phyloP scores from a whole-genome alignment of 2,888 invertebrate species.

The Fragum sueziense region DNA sequence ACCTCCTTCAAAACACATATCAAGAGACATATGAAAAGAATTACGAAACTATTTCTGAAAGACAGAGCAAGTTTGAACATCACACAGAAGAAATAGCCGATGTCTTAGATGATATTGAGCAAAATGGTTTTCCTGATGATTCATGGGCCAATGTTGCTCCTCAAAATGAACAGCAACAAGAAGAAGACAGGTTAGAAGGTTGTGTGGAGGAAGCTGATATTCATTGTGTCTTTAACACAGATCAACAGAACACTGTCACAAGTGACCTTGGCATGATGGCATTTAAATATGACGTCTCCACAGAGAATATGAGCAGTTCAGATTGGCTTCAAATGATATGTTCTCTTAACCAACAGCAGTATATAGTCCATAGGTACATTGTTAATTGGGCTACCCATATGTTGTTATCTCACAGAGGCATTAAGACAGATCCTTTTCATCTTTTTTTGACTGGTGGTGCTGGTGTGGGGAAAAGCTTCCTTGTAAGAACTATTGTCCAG shows the following conservation, averaged over 20 bases:
- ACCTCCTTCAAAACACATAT: conserved; percentile 33
- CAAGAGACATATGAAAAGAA: too few relatives aligned
- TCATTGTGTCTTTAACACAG: conserved; percentile 17
- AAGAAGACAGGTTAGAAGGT: conserved; percentile 40
- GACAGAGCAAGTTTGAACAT: conserved; percentile 28
- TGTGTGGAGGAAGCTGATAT: neutral
- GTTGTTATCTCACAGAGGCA: conserved; percentile 39
- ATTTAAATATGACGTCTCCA: conserved; percentile 29
- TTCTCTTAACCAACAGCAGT: conserved; percentile 53
- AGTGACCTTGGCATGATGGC: conserved; percentile 28
- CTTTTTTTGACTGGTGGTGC: conserved; percentile 59
- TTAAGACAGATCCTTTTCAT: conserved; percentile 52
- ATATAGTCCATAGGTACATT: conserved; percentile 51
- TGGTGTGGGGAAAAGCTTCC: conserved; percentile 59
- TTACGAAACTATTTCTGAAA: neutral
- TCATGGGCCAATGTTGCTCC: conserved; percentile 47
- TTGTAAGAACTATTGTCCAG: conserved; percentile 55
- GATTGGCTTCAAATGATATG: conserved; percentile 42
- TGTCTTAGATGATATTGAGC: conserved; percentile 38
- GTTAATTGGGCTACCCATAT: conserved; percentile 50
- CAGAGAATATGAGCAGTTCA: conserved; percentile 35
- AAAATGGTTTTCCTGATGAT: conserved; percentile 49
- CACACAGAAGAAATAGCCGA: conserved; percentile 38
- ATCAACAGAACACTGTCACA: neutral
- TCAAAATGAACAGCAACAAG: conserved; percentile 42